phyloP scores from a whole-genome alignment of 2,797 vertebrate species.

The Anabacerthia variegaticeps region DNA sequence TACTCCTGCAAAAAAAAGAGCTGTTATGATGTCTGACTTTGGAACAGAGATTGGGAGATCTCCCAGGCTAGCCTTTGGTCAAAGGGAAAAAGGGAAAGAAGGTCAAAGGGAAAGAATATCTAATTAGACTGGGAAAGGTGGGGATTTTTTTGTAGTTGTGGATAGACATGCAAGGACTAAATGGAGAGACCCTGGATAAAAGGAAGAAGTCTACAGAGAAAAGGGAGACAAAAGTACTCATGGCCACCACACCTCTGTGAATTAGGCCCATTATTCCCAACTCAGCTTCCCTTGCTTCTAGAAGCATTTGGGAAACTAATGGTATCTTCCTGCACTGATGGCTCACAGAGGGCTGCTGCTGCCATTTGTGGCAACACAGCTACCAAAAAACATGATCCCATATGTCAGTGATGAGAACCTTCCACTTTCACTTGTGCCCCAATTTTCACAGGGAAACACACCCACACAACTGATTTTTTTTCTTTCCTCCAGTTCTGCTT shows the following conservation, averaged over 20 bases:
- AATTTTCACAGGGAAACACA: background rate
- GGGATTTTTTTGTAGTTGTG: background rate
- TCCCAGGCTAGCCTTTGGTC: background rate
- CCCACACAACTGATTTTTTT: background rate
- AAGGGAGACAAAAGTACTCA: background rate
- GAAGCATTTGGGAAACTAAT: background rate
- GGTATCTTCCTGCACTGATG: background rate
- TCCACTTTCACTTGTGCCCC: background rate
- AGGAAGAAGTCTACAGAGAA: background rate
- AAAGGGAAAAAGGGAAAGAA: background rate
- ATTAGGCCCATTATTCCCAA: background rate
- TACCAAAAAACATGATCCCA: background rate
- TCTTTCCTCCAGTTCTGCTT: background rate
- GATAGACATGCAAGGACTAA: background rate
- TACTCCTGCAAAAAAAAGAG: background rate
- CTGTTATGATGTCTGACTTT: accelerated
- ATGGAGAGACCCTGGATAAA: background rate
- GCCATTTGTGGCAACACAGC: background rate
- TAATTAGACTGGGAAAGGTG: background rate
- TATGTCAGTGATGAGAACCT: background rate
- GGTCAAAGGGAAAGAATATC: background rate
- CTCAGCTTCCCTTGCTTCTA: background rate
- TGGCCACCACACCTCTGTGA: background rate
- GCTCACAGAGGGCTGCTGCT: background rate
- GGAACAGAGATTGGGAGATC: background rate